Evolutionary conservation across 1,140 invertebrate genomes (phyloP).

Genomic region (Aphaenogaster rudis): DNA sequence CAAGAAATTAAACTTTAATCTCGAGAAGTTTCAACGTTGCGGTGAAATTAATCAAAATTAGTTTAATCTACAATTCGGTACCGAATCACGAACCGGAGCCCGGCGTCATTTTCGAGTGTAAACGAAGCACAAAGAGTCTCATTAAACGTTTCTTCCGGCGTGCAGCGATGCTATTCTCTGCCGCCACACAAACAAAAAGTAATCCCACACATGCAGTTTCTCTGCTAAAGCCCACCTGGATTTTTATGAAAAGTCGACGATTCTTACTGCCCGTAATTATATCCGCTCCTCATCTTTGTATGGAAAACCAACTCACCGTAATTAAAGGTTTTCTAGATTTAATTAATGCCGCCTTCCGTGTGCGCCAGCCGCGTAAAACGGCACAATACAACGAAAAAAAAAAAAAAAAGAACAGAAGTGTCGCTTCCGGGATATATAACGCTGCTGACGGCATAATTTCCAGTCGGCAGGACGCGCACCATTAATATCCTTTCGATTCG

Average conservation of each 20-base stretch:
- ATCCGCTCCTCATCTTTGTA: slow-evolving; percentile 21
- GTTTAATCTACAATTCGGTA: slow-evolving; percentile 20
- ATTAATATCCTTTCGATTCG: slow-evolving; percentile 53
- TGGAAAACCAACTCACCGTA: slow-evolving; percentile 43
- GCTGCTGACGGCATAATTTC: slow-evolving; percentile 58
- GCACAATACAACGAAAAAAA: slow-evolving; percentile 28
- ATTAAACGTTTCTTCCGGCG: slow-evolving; percentile 43
- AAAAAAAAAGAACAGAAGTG: background rate
- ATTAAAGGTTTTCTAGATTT: slow-evolving; percentile 69
- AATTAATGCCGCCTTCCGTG: slow-evolving; percentile 64
- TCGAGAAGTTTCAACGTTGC: background rate
- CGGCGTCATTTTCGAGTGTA: slow-evolving; percentile 47
- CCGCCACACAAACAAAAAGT: slow-evolving; percentile 18
- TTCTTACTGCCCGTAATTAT: slow-evolving; percentile 46
- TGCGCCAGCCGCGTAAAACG: slow-evolving; percentile 27
- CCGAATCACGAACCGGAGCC: slow-evolving; percentile 3
- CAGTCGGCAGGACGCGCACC: background rate
- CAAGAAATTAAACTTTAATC: slow-evolving; percentile 38
- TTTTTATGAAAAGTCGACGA: slow-evolving; percentile 38
- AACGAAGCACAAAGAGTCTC: slow-evolving; percentile 50
- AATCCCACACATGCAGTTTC: slow-evolving; percentile 25
- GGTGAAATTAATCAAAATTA: slow-evolving; percentile 50
- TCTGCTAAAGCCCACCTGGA: background rate
- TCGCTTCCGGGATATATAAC: slow-evolving; percentile 39
- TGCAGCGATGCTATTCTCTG: slow-evolving; percentile 29